Percentiles rank a stretch among this genome's conserved stretches.
phyloP scores from a whole-genome alignment of 2,888 invertebrate genomes.

The Uropetala carovei region DNA sequence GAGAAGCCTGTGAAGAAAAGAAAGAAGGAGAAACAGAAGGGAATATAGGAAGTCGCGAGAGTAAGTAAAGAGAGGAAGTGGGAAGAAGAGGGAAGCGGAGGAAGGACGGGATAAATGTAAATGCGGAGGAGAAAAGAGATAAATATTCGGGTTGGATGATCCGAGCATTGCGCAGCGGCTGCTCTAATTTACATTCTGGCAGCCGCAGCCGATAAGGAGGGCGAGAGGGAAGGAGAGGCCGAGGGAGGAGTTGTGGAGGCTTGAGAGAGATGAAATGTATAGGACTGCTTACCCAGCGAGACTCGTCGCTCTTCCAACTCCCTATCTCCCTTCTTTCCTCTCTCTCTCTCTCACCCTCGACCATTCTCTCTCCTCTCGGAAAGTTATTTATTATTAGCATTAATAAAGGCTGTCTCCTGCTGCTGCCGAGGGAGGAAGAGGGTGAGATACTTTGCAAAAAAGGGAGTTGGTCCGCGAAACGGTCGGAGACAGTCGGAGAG shows the following conservation, averaged over 20 bases:
- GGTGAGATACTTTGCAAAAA: neutral
- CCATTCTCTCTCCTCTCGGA: neutral
- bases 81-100: neutral
- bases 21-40: neutral
- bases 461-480: neutral
- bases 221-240: neutral
- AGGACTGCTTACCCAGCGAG: constrained; percentile 52
- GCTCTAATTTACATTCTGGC: constrained; percentile 63
- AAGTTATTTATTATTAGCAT: constrained; percentile 62
- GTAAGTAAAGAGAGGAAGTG: constrained; percentile 68
- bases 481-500: neutral
- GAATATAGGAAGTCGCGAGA: constrained; percentile 70
- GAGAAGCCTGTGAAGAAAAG: neutral
- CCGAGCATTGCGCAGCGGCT: constrained; percentile 41
- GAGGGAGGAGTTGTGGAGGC: neutral
- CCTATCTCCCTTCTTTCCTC: neutral
- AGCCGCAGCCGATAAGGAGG: constrained; percentile 61
- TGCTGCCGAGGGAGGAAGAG: constrained; percentile 14
- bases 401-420: constrained; percentile 57
- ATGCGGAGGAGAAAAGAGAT: constrained; percentile 34
- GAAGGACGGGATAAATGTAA: constrained; percentile 24
- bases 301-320: neutral
- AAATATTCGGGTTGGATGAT: constrained; percentile 60
- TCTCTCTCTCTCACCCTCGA: neutral
- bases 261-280: constrained; percentile 46